Evolutionary conservation across 2,113 vertebrate genomes (phyloP), one percentile per base, ranked within the genome.

Genomic region (Philantomba maxwellii): DNA sequence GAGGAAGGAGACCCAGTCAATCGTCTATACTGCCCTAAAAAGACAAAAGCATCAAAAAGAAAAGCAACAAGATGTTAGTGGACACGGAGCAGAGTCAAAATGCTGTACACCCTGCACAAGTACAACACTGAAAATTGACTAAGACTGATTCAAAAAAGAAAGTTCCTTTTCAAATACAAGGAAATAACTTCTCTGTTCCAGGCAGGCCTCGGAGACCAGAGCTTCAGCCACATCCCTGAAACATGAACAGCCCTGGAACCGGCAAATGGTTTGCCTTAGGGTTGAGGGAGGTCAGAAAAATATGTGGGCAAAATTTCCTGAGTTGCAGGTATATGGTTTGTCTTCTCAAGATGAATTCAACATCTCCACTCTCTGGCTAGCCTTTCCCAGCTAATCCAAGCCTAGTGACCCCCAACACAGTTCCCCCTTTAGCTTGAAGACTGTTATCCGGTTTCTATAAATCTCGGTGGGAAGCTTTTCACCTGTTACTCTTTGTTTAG

Each of bases 381-480:
- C 10, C 36, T 12, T 73, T 39, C 66, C 25, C 36, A 73, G 36
- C 36, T 39, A 23, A 73, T 25, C 36, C 66, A 39, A 73, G 36
- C 36, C 66, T 73, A 36, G n/a, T 21, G 64, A 21, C 64, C 64
- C 64, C 17, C 64, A 36, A 21, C 5, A 2, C 21, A 66, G n/a
- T 36, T 66, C n/a, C 36, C 33, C n/a, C 17, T 66, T 66, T 66
- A 66, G 64, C 17, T 21, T 36, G 64, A 21, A 36, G 64, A 36
- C 9, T 73, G 66, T 70, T 6, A 39, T 39, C 36, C 0, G 5
- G 36, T 73, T 21, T 39, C 64, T 36, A 2, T 36, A 21, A 66
- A 66, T 36, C n/a, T 66, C 9, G 0, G 17, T 36, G n/a, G 64
- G n/a, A 36, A 66, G 64, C n/a, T 66, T 66, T 21, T 21, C 64